Evolutionary conservation across 2,113 vertebrate species (phyloP).

Genomic region (Fulmarus glacialis): DNA sequence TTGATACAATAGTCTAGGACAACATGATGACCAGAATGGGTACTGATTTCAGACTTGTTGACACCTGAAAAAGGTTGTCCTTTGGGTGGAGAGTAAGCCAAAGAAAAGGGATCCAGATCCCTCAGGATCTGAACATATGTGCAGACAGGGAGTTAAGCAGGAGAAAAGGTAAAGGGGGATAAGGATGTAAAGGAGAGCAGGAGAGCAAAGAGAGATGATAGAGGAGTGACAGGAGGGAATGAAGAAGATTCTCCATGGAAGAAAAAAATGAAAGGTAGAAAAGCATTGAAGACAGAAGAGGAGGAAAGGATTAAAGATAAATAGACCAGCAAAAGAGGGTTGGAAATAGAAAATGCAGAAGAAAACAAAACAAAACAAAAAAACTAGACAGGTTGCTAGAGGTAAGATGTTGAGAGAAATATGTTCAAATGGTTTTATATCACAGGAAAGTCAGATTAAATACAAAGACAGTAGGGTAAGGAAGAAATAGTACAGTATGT

Average conservation of each 20-base stretch:
- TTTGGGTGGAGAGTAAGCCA: not conserved
- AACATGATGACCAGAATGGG: not conserved
- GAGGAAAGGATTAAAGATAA: not conserved
- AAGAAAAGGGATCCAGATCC: not conserved
- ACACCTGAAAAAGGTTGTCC: not conserved
- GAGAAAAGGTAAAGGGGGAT: not conserved
- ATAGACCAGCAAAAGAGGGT: not conserved
- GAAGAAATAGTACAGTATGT: not conserved
- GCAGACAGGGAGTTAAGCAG: not conserved
- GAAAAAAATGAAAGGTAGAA: not conserved
- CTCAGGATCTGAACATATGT: not conserved
- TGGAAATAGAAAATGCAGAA: not conserved
- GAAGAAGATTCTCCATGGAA: not conserved
- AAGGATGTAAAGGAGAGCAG: not conserved
- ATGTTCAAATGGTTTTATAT: not conserved
- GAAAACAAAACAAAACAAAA: not conserved
- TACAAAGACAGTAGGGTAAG: not conserved
- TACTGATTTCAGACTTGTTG: not conserved
- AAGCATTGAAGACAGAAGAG: not conserved
- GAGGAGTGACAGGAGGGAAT: not conserved
- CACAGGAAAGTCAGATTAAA: not conserved
- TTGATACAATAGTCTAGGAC: not conserved
- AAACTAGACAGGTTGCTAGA: not conserved
- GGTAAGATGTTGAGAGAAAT: slow-evolving; percentile 4
- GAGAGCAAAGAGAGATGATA: not conserved